Evolutionary conservation across 2,113 vertebrate species (phyloP).

Genomic region (Galemys pyrenaicus): DNA sequence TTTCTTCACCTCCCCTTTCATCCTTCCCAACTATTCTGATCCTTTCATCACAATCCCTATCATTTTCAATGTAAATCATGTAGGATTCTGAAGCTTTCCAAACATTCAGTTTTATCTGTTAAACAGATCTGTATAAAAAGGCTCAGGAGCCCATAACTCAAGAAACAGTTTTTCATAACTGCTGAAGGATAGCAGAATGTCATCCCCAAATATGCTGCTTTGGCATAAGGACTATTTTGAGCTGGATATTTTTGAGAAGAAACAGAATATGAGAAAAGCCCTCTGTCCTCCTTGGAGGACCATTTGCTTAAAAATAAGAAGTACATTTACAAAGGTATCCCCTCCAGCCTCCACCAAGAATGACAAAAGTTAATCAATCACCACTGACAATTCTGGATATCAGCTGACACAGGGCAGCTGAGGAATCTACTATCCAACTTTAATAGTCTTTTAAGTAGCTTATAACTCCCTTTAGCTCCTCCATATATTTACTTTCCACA

Average conservation of each 20-base stretch:
- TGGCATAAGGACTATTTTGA: background rate
- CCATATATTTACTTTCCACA: background rate
- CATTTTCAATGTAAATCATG: background rate
- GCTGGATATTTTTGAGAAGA: background rate
- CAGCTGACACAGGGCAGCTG: background rate
- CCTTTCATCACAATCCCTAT: fast-evolving
- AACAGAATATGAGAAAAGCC: background rate
- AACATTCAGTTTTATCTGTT: background rate
- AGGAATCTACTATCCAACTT: background rate
- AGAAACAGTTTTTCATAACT: background rate
- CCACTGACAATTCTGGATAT: background rate
- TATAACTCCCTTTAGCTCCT: background rate
- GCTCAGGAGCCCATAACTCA: background rate
- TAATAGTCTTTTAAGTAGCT: background rate
- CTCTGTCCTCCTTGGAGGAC: background rate
- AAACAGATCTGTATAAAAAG: background rate
- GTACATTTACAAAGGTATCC: background rate
- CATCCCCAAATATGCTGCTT: background rate
- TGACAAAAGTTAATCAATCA: background rate
- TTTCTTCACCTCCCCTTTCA: background rate
- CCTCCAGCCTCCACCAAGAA: background rate
- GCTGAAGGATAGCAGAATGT: background rate
- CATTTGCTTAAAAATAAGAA: background rate
- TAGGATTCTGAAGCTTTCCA: background rate
- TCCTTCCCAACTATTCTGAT: background rate